A percentile compares a stretch with the other conserved stretches of the same genome.
Evolutionary conservation across 2,888 invertebrate species (phyloP).

Genomic region (Dasysyrphus tricinctus): DNA sequence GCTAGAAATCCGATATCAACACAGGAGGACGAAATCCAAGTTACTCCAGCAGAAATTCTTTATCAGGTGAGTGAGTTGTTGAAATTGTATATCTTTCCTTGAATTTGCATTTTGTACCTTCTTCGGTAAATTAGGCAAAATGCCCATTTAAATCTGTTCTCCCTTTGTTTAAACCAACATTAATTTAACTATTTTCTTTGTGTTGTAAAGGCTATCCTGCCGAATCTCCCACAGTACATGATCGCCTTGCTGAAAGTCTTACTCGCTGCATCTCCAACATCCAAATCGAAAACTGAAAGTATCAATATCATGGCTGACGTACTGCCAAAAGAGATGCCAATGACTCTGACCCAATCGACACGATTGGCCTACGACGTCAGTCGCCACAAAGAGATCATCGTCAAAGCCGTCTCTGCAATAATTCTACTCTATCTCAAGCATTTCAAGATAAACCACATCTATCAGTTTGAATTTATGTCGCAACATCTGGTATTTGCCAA

Average conservation of each 20-base stretch:
- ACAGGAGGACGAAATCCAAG: slow-evolving; percentile 90
- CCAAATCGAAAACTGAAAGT: slow-evolving; percentile 98
- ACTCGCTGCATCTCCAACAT: slow-evolving; percentile 98
- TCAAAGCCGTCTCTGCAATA: slow-evolving; percentile 96
- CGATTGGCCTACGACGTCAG: slow-evolving; percentile 98
- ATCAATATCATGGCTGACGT: slow-evolving; percentile 99
- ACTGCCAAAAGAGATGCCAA: slow-evolving; percentile 98
- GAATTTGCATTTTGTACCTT: too few relatives aligned
- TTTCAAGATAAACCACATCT: slow-evolving; percentile 98
- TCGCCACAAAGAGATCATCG: slow-evolving; percentile 99
- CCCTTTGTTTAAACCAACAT: too few relatives aligned
- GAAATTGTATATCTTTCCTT: too few relatives aligned
- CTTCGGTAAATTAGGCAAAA: too few relatives aligned
- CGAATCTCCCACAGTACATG: slow-evolving; percentile 98
- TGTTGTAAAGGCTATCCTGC: slow-evolving; percentile 89
- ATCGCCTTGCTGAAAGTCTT: slow-evolving; percentile 98
- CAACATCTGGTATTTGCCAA: slow-evolving; percentile 99
- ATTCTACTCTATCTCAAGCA: slow-evolving; percentile 96
- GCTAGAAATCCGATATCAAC: slow-evolving; percentile 95
- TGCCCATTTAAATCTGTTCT: too few relatives aligned
- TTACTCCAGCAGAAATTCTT: slow-evolving; percentile 93
- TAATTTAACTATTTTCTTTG: not conserved
- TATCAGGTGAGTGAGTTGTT: slow-evolving; percentile 85
- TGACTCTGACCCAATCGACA: slow-evolving; percentile 96
- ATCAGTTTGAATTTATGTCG: slow-evolving; percentile 99